Conservation (phyloP, 2,113 vertebrate species). For the Piaya cayana region DNA sequence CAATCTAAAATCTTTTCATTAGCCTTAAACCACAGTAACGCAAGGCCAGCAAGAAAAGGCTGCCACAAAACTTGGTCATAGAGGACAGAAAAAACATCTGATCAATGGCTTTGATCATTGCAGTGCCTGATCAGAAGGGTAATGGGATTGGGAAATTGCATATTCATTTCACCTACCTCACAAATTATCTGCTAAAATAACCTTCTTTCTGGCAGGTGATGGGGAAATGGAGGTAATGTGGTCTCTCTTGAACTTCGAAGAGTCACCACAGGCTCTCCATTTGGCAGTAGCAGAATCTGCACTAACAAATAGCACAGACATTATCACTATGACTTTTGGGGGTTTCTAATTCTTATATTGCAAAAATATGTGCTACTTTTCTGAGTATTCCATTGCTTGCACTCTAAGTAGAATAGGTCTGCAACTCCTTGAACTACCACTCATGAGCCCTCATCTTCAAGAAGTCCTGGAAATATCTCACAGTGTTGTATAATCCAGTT, state of each 20-base stretch:
- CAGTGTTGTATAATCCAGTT: not conserved
- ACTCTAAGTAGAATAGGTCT: not conserved
- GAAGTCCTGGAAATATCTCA: not conserved
- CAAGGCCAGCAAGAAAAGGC: not conserved
- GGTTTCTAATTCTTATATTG: not conserved
- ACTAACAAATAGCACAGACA: not conserved
- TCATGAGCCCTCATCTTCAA: not conserved
- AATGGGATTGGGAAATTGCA: not conserved
- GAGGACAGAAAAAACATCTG: not conserved
- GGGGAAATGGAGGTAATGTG: not conserved
- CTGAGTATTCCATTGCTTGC: not conserved
- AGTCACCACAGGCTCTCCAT: not conserved
- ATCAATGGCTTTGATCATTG: not conserved
- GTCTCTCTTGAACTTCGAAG: not conserved
- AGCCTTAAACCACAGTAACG: not conserved
- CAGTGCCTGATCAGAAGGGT: not conserved
- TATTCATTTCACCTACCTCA: not conserved
- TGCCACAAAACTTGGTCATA: not conserved
- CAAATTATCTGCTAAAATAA: not conserved
- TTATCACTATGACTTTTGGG: not conserved
- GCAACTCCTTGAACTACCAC: not conserved
- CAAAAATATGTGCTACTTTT: not conserved
- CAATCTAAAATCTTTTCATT: not conserved
- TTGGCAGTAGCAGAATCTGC: not conserved
- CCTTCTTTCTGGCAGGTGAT: not conserved